Base-by-base conservation (phyloP, 2,113 vertebrate genomes). In the Oenanthe oenanthe region DNA sequence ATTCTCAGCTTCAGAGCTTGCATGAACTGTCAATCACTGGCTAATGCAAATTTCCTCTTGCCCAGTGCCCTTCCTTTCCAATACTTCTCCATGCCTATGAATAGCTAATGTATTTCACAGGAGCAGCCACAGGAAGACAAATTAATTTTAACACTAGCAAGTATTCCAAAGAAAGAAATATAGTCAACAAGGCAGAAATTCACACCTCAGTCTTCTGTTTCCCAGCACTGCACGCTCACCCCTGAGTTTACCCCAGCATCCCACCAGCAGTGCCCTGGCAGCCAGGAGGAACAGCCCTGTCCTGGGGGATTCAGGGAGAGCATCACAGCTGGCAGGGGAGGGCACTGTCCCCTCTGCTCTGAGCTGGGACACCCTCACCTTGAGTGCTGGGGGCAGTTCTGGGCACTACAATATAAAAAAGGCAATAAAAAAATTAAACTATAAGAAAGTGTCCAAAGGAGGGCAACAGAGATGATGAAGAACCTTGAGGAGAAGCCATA, bases 141-240 rank as follows among this genome's bases (percentile, higher is more conserved):
- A 97, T 95, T 96, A 90, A 92, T 95, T 91, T 92, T 92, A 95
- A 96, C 94, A 95, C 93, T 93, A 96, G 94, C 57, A 97, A 93
- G 36, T 71, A 92, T 91, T 98, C 72, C 75, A 54, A 65, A 88
- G 79, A 93, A 96, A 96, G 86, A 95, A 96, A 70, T 65, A 77
- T 53, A 95, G 90, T 61, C 91, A 97, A 91, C 60, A 93, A 92
- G 73, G 74, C 66, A 94, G 91, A 60, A 92, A 78, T 94, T 96
- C 92, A 94, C 63, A 94, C 65, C 81, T 89, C 13, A 20, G 2
- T 70, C 43, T 92, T 80, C 42, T 89, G 21, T 38, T 86, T 68
- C 81, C 70, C 76, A 79, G 51, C 72, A 89, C 17, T 61, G 87
- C 26, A 72, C 47, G 38, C 57, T 92, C 67, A 73, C 17, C 29